These are phyloP conservation scores for Cynopterus sphinx DNA, from an alignment of 2,797 vertebrate species.

Conservation along the genomic window DNA sequence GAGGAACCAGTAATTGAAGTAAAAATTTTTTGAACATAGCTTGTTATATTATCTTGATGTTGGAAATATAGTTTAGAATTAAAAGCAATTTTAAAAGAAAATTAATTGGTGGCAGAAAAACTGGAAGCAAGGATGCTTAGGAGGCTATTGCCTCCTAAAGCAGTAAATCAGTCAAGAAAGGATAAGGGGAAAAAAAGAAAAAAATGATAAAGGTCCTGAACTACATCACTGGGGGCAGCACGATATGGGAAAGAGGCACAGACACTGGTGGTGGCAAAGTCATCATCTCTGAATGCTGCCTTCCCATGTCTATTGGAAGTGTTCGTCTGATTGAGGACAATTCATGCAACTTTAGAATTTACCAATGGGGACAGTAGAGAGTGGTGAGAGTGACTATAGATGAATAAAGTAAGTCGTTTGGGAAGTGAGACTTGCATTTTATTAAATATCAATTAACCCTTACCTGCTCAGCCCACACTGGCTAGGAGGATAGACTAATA, in stretches of 20 bases:
- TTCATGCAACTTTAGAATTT: not conserved
- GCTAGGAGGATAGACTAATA: not conserved
- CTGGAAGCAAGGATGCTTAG: not conserved
- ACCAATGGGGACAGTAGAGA: not conserved
- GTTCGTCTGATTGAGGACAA: not conserved
- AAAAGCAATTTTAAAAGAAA: constrained; percentile 13
- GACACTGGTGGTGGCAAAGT: not conserved
- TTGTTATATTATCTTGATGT: constrained; percentile 5
- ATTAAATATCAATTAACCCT: not conserved
- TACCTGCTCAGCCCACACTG: not conserved
- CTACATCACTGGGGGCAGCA: too few species aligned
- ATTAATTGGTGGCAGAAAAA: not conserved
- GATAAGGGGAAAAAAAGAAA: not conserved
- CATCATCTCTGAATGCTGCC: not conserved
- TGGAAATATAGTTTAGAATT: constrained; percentile 12
- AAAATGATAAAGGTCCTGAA: not conserved
- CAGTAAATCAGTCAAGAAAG: not conserved
- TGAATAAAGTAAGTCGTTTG: not conserved
- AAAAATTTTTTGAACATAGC: not conserved
- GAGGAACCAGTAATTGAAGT: not conserved
- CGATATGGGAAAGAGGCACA: not conserved
- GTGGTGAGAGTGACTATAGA: not conserved
- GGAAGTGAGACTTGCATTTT: not conserved
- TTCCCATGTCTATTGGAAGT: not conserved
- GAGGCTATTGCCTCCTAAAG: not conserved